phyloP scores from a whole-genome alignment of 2,113 vertebrate genomes.

The Melanerpes formicivorus region DNA sequence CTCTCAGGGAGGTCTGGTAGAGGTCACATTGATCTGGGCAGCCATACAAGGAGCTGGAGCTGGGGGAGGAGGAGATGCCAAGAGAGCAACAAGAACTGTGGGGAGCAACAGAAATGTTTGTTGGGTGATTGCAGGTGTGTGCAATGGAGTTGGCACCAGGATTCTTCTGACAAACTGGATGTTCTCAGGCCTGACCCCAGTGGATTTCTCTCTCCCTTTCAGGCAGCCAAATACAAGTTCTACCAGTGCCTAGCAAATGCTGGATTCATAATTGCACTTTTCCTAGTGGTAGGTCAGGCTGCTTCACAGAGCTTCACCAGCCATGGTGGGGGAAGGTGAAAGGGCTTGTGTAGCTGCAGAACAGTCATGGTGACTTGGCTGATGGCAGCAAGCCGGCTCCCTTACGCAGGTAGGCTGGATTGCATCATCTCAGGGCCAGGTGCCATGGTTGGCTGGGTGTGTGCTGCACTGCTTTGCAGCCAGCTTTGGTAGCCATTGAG shows the following conservation, averaged over 20 bases:
- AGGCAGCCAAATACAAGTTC: neutral
- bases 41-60: neutral
- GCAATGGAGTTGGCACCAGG: neutral
- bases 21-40: neutral
- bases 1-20: neutral
- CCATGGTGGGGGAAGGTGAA: neutral
- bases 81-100: neutral
- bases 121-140: fast-evolving
- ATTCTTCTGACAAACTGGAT: neutral
- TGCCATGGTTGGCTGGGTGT: fast-evolving
- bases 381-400: neutral
- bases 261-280: neutral
- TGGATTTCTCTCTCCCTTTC: neutral
- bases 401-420: neutral
- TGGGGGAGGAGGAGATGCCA: neutral
- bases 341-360: neutral
- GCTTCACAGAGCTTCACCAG: neutral
- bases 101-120: neutral
- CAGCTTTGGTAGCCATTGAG: neutral
- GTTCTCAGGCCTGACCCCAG: neutral
- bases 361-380: neutral
- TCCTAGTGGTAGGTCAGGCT: neutral
- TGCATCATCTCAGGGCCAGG: fast-evolving
- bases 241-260: neutral
- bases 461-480: neutral